Evolutionary conservation across 1,140 invertebrate species (phyloP), one percentile per base, ranked within the genome.

Genomic region (Rhopalosiphum maidis): DNA sequence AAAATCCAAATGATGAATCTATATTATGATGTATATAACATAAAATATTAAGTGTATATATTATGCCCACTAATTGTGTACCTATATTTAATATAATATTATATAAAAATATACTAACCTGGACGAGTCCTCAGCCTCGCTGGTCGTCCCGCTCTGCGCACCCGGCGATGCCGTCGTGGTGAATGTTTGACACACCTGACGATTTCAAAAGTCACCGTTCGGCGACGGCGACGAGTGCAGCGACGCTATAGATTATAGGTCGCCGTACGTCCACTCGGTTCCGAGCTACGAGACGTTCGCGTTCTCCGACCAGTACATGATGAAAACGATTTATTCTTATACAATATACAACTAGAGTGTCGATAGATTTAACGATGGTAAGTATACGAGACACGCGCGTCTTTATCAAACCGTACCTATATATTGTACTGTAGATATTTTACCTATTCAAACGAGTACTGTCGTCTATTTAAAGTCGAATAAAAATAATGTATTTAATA

Each of bases 101-200:
- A 55, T 90, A 37, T 22, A 35, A 9, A n/a, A 8, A 15, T 48
- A 22, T 77, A 85, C 91, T 54, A 25, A 93, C 91, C 91, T 93
- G 91, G 91, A 93, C 91, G 91, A 93, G 91, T 93, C 91, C 91
- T 93, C 91, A 93, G 91, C 91, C 91, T 93, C 91, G 91, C 91
- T 93, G 91, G 91, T 93, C 91, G 91, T 93, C 91, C 91, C 91
- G 91, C 91, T 93, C 77, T 93, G 91, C 11, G 82, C 91, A 86
- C 91, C 91, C 91, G 91, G 91, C 82, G 91, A 93, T 93, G 91
- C 91, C 91, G 91, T 93, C 91, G 91, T 93, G 91, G 48, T 93
- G 91, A 93, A 85, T 37, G 82, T 6, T 85, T 86, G 82, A 18
- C 91, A 93, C 91, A 54, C 91, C 82, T 51, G 82, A 91, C 82